Evolutionary conservation across 1,140 invertebrate species (phyloP).

Genomic region (Augochlora pura): DNA sequence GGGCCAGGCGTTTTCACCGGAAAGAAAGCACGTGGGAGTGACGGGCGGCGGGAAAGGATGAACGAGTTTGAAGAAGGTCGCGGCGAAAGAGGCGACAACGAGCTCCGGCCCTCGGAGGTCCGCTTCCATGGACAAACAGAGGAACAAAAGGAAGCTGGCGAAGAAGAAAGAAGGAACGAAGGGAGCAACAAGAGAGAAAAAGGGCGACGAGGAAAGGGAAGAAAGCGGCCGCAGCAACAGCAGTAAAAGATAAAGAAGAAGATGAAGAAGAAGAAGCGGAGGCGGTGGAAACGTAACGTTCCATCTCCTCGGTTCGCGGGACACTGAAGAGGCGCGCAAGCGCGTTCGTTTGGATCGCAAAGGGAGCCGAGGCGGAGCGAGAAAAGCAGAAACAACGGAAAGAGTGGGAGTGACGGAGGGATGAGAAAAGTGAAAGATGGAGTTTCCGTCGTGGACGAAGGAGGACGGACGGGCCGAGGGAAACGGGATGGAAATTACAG

Average conservation of each 20-base stretch:
- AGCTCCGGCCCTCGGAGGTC: too few relatives aligned
- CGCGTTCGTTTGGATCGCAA: constrained; percentile 18
- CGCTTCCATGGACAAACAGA: neutral
- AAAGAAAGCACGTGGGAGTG: constrained; percentile 37
- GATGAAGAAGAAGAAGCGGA: neutral
- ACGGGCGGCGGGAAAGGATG: constrained; percentile 11
- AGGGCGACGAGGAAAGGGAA: neutral
- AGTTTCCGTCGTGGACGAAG: constrained; percentile 15
- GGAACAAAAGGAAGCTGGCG: neutral
- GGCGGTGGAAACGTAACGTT: constrained; percentile 33
- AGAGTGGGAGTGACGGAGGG: constrained; percentile 36
- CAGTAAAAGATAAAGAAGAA: neutral
- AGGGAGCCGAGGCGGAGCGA: constrained; percentile 22
- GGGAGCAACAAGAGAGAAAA: neutral
- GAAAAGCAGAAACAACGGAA: constrained; percentile 41
- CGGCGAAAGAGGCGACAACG: constrained; percentile 9
- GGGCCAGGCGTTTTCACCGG: constrained; percentile 6
- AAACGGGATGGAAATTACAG: constrained; percentile 40
- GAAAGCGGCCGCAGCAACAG: neutral
- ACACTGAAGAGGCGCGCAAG: constrained; percentile 37
- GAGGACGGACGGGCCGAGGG: constrained; percentile 26
- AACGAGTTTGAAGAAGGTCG: constrained; percentile 33
- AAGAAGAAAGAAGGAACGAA: neutral
- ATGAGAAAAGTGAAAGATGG: constrained; percentile 27
- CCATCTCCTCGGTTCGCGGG: constrained; percentile 37